Percentiles rank a stretch among this genome's conserved stretches.
These are phyloP conservation scores for Melanotaenia nigrans DNA, from an alignment of 2,797 vertebrate genomes.

Conservation along the genomic window DNA sequence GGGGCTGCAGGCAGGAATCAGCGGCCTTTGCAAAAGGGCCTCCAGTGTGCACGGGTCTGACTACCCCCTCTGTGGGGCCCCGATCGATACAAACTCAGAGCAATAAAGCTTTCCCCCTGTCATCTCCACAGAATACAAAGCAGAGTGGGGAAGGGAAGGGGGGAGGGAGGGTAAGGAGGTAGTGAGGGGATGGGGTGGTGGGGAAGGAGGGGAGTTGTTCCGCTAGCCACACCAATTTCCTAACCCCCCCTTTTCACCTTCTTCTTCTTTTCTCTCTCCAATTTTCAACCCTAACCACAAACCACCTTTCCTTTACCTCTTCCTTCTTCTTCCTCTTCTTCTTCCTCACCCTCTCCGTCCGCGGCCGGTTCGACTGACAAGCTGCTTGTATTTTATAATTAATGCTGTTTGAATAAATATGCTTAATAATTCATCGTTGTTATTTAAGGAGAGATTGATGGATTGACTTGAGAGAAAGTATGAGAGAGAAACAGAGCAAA, in stretches of 20 bases:
- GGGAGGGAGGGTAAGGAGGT: conserved; percentile 52
- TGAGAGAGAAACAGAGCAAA: conserved; percentile 46
- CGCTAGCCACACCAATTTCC: conserved; percentile 86
- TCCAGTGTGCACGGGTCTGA: conserved; percentile 71
- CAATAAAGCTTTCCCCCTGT: conserved; percentile 95
- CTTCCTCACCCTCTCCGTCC: background rate
- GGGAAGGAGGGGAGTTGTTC: conserved; percentile 78
- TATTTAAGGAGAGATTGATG: conserved; percentile 72
- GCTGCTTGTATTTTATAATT: conserved; percentile 73
- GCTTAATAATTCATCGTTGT: conserved; percentile 77
- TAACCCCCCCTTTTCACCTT: conserved; percentile 74
- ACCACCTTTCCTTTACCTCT: conserved; percentile 47
- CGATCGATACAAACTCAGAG: conserved; percentile 93
- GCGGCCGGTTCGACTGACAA: conserved; percentile 23
- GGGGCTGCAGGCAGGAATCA: conserved; percentile 54
- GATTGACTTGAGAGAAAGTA: conserved; percentile 55
- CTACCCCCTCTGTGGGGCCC: conserved; percentile 86
- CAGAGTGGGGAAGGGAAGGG: conserved; percentile 79
- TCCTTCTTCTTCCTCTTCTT: conserved; percentile 14
- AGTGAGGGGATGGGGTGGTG: conserved; percentile 46
- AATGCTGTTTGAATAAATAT: conserved; percentile 81
- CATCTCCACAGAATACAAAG: conserved; percentile 93
- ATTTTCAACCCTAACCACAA: conserved; percentile 52
- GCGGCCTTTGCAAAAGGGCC: conserved; percentile 78
- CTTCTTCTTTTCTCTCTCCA: conserved; percentile 57